A percentile compares a stretch with the other conserved stretches of the same genome.
phyloP scores from a whole-genome alignment of 2,888 invertebrate species.

The Lithophane leautieri region DNA sequence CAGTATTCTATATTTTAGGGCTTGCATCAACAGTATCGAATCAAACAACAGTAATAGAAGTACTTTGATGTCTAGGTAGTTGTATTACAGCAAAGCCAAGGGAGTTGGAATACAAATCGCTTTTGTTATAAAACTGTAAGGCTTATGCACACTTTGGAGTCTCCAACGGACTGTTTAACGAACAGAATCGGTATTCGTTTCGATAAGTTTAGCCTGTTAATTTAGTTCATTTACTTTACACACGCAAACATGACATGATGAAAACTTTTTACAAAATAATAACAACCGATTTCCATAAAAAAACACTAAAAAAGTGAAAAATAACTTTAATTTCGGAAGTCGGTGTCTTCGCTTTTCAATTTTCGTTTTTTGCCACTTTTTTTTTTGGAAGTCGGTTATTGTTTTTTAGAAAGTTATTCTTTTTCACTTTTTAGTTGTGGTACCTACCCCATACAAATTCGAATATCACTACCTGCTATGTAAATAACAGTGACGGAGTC shows the following conservation, averaged over 20 bases:
- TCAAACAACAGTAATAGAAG: constrained; percentile 11
- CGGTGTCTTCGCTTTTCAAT: no score
- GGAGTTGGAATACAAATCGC: constrained; percentile 86
- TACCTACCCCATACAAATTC: no score
- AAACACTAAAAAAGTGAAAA: no score
- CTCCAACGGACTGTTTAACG: constrained; percentile 70
- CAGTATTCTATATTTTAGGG: background rate
- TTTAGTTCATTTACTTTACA: background rate
- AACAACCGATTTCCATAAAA: no score
- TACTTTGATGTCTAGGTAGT: constrained; percentile 47
- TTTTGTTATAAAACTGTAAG: constrained; percentile 85
- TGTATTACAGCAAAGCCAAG: constrained; percentile 49
- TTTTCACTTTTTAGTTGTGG: no score
- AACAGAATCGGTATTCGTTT: constrained; percentile 57
- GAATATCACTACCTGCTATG: no score
- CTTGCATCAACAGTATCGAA: constrained; percentile 1
- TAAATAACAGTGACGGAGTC: no score
- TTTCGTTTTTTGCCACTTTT: no score
- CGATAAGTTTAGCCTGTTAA: constrained; percentile 16
- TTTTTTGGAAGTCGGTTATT: no score
- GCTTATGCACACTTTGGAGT: constrained; percentile 76
- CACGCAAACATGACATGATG: background rate
- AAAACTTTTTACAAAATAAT: no score
- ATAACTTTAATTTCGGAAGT: no score
- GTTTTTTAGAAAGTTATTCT: no score